A percentile compares a stretch with the other conserved stretches of the same genome.
Conservation (phyloP, 1,140 invertebrate genomes). For the Anastrepha ludens region DNA sequence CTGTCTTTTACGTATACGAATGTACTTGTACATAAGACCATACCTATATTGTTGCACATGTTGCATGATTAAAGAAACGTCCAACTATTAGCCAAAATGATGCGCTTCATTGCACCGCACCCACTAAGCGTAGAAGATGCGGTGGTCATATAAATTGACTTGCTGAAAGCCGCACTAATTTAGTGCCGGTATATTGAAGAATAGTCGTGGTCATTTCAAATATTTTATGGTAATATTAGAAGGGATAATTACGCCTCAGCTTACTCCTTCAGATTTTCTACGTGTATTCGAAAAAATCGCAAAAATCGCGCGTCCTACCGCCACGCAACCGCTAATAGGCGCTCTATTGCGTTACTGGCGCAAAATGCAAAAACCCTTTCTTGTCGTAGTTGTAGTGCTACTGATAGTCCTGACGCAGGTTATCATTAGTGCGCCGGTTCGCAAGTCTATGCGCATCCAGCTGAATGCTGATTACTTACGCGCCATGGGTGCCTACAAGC, state of each 20-base stretch:
- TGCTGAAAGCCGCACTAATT: background rate
- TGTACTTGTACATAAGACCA: too few relatives aligned
- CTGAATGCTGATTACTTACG: conserved; percentile 65
- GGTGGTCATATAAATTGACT: conserved; percentile 10
- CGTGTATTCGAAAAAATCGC: background rate
- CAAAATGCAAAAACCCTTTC: conserved; percentile 55
- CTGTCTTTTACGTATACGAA: background rate
- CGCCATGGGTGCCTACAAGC: conserved; percentile 64
- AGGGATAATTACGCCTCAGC: background rate
- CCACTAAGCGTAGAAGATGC: background rate
- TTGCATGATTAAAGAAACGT: too few relatives aligned
- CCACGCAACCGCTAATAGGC: background rate
- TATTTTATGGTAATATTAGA: background rate
- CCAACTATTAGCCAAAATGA: background rate
- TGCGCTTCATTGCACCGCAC: background rate
- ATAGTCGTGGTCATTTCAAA: background rate
- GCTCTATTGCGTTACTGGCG: background rate
- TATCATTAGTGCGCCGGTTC: conserved; percentile 44
- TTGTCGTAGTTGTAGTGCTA: background rate
- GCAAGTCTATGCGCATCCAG: conserved; percentile 53
- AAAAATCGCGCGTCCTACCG: background rate
- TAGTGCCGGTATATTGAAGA: conserved; percentile 1
- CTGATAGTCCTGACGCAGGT: conserved; percentile 30
- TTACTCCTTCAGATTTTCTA: background rate
- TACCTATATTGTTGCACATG: too few relatives aligned